phyloP scores from a whole-genome alignment of 2,113 vertebrate genomes.

The Carollia perspicillata region DNA sequence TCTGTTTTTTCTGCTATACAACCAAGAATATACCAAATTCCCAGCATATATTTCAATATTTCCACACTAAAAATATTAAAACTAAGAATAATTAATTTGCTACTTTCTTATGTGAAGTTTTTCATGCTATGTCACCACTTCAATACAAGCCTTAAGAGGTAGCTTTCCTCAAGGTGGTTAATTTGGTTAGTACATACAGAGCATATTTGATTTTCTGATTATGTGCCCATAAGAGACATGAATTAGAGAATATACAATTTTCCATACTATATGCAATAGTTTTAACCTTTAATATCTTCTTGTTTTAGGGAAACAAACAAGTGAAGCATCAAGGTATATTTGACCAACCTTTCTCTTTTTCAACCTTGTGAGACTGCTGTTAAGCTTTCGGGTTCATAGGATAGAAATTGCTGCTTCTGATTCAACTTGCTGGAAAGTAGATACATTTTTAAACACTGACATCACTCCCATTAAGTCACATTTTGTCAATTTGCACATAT shows the following conservation, averaged over 20 bases:
- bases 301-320: not conserved
- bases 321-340: not conserved
- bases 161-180: not conserved
- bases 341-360: not conserved
- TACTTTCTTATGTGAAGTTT: slow-evolving; percentile 3
- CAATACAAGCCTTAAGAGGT: not conserved
- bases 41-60: not conserved
- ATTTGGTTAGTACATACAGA: not conserved
- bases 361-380: not conserved
- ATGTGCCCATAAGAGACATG: not conserved
- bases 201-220: not conserved
- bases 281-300: not conserved
- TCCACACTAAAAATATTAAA: not conserved
- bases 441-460: not conserved
- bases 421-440: not conserved
- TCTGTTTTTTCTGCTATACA: not conserved
- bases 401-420: not conserved
- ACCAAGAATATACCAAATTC: not conserved
- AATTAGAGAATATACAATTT: not conserved
- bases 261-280: not conserved
- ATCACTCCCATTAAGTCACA: not conserved
- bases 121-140: not conserved
- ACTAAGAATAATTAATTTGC: not conserved
- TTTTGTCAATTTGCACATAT: not conserved
- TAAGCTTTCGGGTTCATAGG: not conserved